Base-by-base conservation (phyloP, 2,888 invertebrate species). In the Belgica antarctica region DNA sequence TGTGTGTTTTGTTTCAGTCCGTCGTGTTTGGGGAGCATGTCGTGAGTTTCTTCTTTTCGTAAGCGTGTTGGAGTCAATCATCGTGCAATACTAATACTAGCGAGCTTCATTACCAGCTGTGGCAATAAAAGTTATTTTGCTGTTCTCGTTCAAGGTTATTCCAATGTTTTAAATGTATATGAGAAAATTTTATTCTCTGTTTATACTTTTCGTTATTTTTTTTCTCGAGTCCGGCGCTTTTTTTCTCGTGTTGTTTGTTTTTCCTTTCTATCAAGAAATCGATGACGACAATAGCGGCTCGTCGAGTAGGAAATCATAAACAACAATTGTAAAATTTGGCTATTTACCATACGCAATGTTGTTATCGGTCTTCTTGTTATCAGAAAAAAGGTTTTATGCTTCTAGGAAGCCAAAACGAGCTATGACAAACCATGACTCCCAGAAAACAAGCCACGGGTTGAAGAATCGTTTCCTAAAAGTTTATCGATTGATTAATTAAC, bases 91-190 rank as follows among this genome's bases (percentile, higher is more conserved):
- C 41, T n/a, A n/a, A 5, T 5, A 41, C 41, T n/a, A 31, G n/a
- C n/a, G n/a, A 31, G 31, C 31, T 31, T n/a, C 34, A 12, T 12
- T 34, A 63, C 62, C 65, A 66, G 65, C 65, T 66, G 65, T 41
- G 65, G 65, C n/a, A 47, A 47, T 66, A 66, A 41, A 47, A 66
- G 47, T 41, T 36, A 41, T 66, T 66, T 66, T 66, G 65, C 28
- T 66, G 27, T 66, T 27, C 31, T 17, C 22, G 12, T 66, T 66
- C 65, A 66, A 66, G 65, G 65, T 66, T 66, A 66, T 15, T 62
- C 31, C 62, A 28, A 66, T 66, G 65, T 66, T 47, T 47, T 41
- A 8, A 22, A 22, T 4, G 52, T 12, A 41, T 15, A 41, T 15
- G 52, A 19, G 52, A 22, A 31, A 5, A 17, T 41, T 22, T 66